Evolutionary conservation across 1,140 invertebrate genomes (phyloP), one percentile per base, ranked within the genome.

Genomic region (Leptinotarsa lineolata): DNA sequence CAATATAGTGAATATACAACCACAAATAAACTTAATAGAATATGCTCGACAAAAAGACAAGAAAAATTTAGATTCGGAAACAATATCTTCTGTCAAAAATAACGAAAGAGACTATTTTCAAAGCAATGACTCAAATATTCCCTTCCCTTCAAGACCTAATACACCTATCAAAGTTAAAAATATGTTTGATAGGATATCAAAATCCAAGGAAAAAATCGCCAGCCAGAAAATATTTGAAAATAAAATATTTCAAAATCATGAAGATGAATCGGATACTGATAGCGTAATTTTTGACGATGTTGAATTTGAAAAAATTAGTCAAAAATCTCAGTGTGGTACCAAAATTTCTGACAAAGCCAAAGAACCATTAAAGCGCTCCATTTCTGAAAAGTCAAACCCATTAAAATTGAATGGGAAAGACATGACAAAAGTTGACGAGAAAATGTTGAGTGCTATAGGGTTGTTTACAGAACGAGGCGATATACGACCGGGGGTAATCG

Each of bases 381-480:
- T 15, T 18, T 18, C 4, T 12, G 69, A 45, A 16, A 75, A 72
- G 63, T 64, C 45, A 16, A 64, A 76, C 60, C 77, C 77, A 5
- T 60, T 78, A 18, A 70, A 74, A 64, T 21, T 78, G 20, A 78
- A 16, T 39, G 72, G 67, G 2, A 75, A 70, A 60, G 77, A 76
- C 18, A 58, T 66, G 45, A 68, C 74, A 3, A 20, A 44, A 15
- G 60, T 67, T 3, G 46, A 78, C 39, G 48, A 65, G 30, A 70
- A 76, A 13, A 46, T 72, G 48, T 61, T 78, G n/a, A 58, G 61
- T 21, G 30, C 65, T 8, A 76, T 78, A n/a, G 77, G 74, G 6
- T 60, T 76, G 1, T 78, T 76, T 46, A 78, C 77, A 2, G 73
- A 76, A 72, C 60, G 71, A 24, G 77, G 77, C 1, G 74, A 78